Base-by-base conservation (phyloP, 2,888 invertebrate genomes). In the Willowsia nigromaculata region DNA sequence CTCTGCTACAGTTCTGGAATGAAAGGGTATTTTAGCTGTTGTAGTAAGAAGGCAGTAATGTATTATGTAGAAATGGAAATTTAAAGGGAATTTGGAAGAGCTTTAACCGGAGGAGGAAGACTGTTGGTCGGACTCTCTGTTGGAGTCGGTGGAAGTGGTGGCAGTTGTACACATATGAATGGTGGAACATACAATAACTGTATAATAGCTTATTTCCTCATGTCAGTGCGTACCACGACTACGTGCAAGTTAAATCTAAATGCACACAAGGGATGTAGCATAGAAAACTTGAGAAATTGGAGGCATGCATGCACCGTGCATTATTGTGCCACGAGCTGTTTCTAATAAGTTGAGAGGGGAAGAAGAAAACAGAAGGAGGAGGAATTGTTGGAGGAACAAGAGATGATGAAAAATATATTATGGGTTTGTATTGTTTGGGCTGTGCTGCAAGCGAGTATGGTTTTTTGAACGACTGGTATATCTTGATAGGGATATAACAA, bases 291-390 rank as follows among this genome's bases (percentile, higher is more conserved):
- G 40, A 71, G 43, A 40, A 40, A 74, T 25, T 71, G 74, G 27
- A 74, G 47, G 47, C 74, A 47, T 74, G 74, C 43, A 68, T 74
- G 68, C 37, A 43, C 27, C 47, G 47, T 47, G 43, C 43, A 27
- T 74, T 74, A 74, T 74, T 74, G 15, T 47, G 74, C 74, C 47
- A 47, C 25, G 27, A 74, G 74, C 74, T 74, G 25, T 74, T 74
- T 74, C 43, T 43, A 74, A 74, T 47, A 74, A 47, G 74, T 25
- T 47, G 74, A 27, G 47, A 74, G 37, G n/a, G n/a, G 37, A 40
- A 68, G 4, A 43, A 68, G 15, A 68, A 40, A 68, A 30, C 1
- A 27, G 11, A 27, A 6, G 65, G 6, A 33, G 33, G 11, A 65
- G 62, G 33, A 65, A 33, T 47, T 74, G 74, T 47, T 37, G 7